Conservation (phyloP, 1,140 invertebrate genomes). For the Lepidotrigona ventralis region DNA sequence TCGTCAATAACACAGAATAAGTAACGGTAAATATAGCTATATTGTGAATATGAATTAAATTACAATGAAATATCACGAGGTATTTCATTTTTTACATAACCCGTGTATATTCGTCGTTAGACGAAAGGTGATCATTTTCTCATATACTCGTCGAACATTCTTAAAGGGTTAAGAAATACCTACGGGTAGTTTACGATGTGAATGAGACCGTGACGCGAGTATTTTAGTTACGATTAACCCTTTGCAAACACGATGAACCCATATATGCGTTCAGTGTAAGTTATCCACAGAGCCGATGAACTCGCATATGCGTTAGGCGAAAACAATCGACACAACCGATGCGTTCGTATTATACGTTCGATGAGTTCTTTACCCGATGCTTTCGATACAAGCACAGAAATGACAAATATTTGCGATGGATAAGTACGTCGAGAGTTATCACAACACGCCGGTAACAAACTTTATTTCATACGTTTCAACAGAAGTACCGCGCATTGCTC, state of each 20-base stretch:
- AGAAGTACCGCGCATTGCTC: background rate
- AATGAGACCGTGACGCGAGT: constrained; percentile 8
- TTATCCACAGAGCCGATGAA: background rate
- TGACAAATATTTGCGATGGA: background rate
- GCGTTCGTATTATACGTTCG: background rate
- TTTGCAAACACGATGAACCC: constrained; percentile 4
- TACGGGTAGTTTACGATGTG: background rate
- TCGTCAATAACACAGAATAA: too few species aligned
- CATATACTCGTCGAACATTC: too few species aligned
- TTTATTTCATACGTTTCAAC: background rate
- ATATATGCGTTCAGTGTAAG: constrained; percentile 9
- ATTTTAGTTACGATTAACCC: constrained; percentile 13
- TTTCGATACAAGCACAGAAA: background rate
- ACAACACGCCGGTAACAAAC: background rate
- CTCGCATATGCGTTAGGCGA: background rate
- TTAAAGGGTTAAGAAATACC: too few species aligned
- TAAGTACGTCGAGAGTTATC: background rate
- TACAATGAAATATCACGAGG: too few species aligned
- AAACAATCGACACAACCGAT: background rate
- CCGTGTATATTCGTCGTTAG: too few species aligned
- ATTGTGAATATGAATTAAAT: too few species aligned
- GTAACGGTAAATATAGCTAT: too few species aligned
- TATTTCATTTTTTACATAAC: too few species aligned
- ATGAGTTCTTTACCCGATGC: background rate
- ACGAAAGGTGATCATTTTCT: too few species aligned